Percentiles rank a stretch among this genome's conserved stretches.
These are phyloP conservation scores for Dinocampus coccinellae DNA, from an alignment of 2,888 invertebrate genomes.

Conservation along the genomic window DNA sequence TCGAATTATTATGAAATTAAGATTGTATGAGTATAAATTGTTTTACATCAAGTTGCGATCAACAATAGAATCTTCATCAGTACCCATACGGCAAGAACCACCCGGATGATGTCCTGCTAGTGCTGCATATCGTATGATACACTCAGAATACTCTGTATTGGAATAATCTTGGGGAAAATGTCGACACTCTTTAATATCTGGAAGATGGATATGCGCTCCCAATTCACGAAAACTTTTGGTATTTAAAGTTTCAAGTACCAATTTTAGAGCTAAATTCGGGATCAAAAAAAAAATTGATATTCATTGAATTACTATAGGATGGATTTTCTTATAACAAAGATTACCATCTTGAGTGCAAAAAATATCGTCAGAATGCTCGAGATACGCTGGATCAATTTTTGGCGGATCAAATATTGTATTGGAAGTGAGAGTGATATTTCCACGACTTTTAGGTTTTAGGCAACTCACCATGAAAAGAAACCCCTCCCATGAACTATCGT, in stretches of 20 bases:
- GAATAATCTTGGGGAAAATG: constrained; percentile 70
- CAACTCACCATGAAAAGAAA: constrained; percentile 78
- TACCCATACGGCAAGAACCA: constrained; percentile 83
- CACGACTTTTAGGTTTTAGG: constrained; percentile 80
- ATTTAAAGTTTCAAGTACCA: constrained; percentile 72
- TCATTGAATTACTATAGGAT: neutral
- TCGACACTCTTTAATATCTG: constrained; percentile 75
- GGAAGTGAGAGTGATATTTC: constrained; percentile 74
- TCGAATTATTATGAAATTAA: neutral
- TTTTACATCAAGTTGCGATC: constrained; percentile 76
- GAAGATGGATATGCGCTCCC: constrained; percentile 77
- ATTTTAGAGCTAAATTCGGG: constrained; percentile 72
- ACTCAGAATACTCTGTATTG: constrained; percentile 75
- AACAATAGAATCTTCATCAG: constrained; percentile 73
- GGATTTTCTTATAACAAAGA: neutral
- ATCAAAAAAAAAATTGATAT: neutral
- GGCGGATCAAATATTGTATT: constrained; percentile 75
- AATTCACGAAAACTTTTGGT: constrained; percentile 74
- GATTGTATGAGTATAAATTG: neutral
- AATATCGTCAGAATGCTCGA: constrained; percentile 75
- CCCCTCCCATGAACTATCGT: constrained; percentile 76
- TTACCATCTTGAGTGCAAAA: constrained; percentile 75
- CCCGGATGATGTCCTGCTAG: constrained; percentile 84
- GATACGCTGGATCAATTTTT: constrained; percentile 81
- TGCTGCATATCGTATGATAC: constrained; percentile 75